phyloP scores from a whole-genome alignment of 2,888 invertebrate genomes.

The Nasonia oneida region DNA sequence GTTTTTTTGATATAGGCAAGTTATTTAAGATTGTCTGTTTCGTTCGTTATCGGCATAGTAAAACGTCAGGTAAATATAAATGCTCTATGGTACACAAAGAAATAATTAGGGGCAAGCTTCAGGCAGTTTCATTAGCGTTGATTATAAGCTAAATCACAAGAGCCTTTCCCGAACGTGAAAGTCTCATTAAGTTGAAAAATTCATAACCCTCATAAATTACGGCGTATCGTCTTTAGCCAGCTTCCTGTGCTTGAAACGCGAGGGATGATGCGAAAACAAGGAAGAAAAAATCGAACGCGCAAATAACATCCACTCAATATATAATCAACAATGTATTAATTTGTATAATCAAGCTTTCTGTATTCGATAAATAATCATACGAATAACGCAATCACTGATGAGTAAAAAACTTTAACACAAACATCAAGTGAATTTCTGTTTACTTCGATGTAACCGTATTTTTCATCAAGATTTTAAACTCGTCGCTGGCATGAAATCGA shows the following conservation, averaged over 20 bases:
- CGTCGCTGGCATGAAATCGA: not conserved
- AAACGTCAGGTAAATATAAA: not conserved
- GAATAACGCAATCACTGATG: too few relatives aligned
- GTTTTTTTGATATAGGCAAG: too few relatives aligned
- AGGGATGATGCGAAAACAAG: not conserved
- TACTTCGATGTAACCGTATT: not conserved
- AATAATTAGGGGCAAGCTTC: not conserved
- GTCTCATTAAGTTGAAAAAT: not conserved
- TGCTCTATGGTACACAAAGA: not conserved
- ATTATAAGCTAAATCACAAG: not conserved
- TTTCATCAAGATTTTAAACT: not conserved
- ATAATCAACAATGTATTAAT: too few relatives aligned
- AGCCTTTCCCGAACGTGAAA: not conserved
- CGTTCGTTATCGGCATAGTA: not conserved
- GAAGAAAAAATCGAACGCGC: not conserved
- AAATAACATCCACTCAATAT: not conserved
- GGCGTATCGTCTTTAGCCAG: not conserved
- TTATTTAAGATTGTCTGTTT: not conserved
- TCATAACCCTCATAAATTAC: not conserved
- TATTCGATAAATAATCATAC: too few relatives aligned
- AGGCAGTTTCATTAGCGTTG: slow-evolving; percentile 1
- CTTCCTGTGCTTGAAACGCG: not conserved
- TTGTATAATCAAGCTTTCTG: too few relatives aligned
- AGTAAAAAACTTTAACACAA: too few relatives aligned
- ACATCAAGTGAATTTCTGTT: not conserved